Evolutionary conservation across 2,888 invertebrate genomes (phyloP).

Genomic region (Caenorhabditis angaria): DNA sequence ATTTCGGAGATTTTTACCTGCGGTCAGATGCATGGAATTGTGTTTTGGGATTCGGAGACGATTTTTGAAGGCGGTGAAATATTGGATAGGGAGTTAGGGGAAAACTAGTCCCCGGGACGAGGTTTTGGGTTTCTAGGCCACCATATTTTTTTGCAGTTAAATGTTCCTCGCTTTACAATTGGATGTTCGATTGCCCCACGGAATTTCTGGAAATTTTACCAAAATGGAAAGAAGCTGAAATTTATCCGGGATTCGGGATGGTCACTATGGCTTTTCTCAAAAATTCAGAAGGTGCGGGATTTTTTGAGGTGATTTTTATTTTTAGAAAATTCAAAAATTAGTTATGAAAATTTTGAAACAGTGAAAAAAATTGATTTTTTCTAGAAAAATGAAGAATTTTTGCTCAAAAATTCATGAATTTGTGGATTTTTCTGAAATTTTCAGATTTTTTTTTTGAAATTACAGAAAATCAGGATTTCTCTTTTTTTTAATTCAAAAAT

Average conservation of each 20-base stretch:
- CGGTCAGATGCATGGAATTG: slow-evolving; percentile 55
- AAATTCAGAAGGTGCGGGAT: slow-evolving; percentile 5
- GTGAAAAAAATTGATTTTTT: background rate
- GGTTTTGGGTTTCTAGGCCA: background rate
- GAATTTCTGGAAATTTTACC: slow-evolving; percentile 22
- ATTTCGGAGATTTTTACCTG: slow-evolving; percentile 29
- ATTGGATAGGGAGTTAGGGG: background rate
- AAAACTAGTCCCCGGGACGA: background rate
- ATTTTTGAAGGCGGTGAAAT: background rate
- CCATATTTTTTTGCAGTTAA: background rate
- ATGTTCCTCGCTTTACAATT: slow-evolving; percentile 38
- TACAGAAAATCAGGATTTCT: too few species aligned
- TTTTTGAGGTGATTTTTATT: slow-evolving; percentile 6
- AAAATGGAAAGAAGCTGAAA: slow-evolving; percentile 12
- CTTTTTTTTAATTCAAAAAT: too few species aligned
- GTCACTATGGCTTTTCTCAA: slow-evolving; percentile 26
- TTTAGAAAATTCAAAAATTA: too few species aligned
- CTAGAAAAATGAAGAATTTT: background rate
- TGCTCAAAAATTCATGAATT: background rate
- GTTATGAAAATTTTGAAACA: background rate
- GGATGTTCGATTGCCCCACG: slow-evolving; percentile 35
- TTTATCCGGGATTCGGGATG: slow-evolving; percentile 43
- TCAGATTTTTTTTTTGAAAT: background rate
- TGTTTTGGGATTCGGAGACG: slow-evolving; percentile 28
- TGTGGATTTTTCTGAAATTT: background rate